phyloP scores from a whole-genome alignment of 2,797 vertebrate genomes.

The Chelon auratus region DNA sequence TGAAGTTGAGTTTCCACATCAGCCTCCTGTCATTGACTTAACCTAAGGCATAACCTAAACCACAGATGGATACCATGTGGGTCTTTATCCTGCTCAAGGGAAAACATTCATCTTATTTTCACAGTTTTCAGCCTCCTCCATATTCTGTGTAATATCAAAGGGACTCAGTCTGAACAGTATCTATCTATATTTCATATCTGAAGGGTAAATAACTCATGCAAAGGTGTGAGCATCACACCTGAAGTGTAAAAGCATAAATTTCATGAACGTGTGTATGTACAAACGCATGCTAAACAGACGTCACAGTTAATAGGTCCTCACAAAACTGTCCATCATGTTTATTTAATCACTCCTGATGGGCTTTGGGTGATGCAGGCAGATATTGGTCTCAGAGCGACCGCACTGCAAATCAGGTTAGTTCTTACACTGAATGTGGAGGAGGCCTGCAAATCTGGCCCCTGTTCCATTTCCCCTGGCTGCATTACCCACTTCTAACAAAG shows the following conservation, averaged over 20 bases:
- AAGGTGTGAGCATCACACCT: constrained; percentile 8
- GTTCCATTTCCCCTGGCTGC: constrained; percentile 79
- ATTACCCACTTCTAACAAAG: constrained; percentile 83
- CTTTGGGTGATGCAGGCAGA: constrained; percentile 70
- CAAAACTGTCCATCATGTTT: constrained; percentile 74
- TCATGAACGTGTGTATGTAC: constrained; percentile 14
- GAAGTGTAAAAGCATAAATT: constrained; percentile 11
- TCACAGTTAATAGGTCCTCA: constrained; percentile 60
- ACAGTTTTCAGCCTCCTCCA: constrained; percentile 26
- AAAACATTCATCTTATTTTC: constrained; percentile 39
- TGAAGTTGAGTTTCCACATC: constrained; percentile 50
- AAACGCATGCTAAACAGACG: constrained; percentile 51
- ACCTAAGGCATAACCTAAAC: constrained; percentile 25
- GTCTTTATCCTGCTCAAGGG: constrained; percentile 22
- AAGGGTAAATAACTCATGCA: not conserved
- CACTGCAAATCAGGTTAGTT: constrained; percentile 82
- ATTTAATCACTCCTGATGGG: constrained; percentile 79
- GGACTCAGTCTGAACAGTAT: not conserved
- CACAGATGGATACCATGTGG: constrained; percentile 49
- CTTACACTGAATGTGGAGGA: constrained; percentile 72
- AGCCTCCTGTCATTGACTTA: constrained; percentile 30
- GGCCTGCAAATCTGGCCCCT: constrained; percentile 74
- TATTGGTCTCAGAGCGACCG: constrained; percentile 74
- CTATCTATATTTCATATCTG: constrained; percentile 19
- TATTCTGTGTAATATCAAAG: constrained; percentile 11